Conservation (phyloP, 2,797 vertebrate species). For the Thamnophis elegans region DNA sequence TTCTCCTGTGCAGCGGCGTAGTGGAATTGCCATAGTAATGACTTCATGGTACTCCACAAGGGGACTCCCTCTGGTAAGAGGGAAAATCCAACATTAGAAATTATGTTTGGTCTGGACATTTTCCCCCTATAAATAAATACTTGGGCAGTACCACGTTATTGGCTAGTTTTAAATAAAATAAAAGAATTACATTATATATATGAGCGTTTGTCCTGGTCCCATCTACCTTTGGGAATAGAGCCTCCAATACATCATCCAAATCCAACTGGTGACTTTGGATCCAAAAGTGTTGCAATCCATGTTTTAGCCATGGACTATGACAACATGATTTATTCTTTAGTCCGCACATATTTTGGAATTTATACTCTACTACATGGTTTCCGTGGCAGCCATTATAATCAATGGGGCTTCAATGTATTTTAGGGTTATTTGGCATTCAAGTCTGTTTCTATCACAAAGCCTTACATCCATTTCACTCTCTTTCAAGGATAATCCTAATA, state of each 20-base stretch:
- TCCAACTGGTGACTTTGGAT: not conserved
- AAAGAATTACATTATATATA: not conserved
- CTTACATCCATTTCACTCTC: not conserved
- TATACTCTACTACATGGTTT: not conserved
- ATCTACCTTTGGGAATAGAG: not conserved
- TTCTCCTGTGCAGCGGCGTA: too few relatives aligned
- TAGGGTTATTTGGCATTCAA: not conserved
- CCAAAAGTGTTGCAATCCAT: not conserved
- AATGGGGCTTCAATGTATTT: not conserved
- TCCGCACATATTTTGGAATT: not conserved
- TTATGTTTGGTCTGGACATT: too few relatives aligned
- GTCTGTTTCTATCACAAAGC: not conserved
- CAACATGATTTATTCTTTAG: not conserved
- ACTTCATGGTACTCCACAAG: too few relatives aligned
- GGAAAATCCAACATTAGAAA: too few relatives aligned
- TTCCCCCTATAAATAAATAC: too few relatives aligned
- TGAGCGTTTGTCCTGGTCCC: not conserved
- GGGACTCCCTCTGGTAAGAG: too few relatives aligned
- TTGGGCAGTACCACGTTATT: too few relatives aligned
- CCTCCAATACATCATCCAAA: not conserved
- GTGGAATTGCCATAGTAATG: too few relatives aligned
- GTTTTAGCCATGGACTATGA: not conserved
- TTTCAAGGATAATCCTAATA: not conserved
- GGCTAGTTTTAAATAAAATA: not conserved
- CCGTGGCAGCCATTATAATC: not conserved